Percentiles rank a stretch among this genome's conserved stretches.
Conservation (phyloP, 2,113 vertebrate genomes). For the Helogale parvula region DNA sequence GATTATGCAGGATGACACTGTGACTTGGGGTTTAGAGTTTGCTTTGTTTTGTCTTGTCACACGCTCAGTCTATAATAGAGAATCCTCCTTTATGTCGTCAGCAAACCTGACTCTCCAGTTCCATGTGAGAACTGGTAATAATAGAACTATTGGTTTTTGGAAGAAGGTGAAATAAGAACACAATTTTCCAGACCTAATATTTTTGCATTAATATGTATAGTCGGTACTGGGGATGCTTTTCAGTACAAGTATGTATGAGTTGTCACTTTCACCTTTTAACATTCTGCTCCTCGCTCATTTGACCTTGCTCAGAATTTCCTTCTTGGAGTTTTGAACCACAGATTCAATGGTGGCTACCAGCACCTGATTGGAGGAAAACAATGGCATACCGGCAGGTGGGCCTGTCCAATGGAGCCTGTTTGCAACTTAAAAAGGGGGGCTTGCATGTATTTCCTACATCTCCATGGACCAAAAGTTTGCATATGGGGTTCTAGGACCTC, state of each 20-base stretch:
- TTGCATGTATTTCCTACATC: neutral
- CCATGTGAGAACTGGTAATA: neutral
- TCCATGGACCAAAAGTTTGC: neutral
- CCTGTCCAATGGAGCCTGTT: neutral
- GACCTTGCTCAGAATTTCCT: neutral
- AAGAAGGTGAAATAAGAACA: neutral
- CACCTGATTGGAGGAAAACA: neutral
- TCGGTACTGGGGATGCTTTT: neutral
- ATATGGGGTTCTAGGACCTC: neutral
- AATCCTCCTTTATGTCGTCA: neutral
- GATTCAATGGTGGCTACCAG: neutral
- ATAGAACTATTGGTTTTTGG: neutral
- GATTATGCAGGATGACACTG: neutral
- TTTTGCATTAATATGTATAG: neutral
- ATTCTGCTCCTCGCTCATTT: neutral
- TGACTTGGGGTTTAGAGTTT: neutral
- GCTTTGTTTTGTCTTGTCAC: neutral
- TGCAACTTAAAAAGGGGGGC: neutral
- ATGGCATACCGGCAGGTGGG: no score
- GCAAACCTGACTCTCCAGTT: constrained; percentile 1
- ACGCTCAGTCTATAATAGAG: neutral
- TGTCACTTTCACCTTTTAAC: neutral
- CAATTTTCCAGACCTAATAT: neutral
- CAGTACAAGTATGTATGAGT: neutral
- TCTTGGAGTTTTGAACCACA: neutral